These are phyloP conservation scores for Hippocampus abdominalis DNA, from an alignment of 2,113 vertebrate genomes.

Conservation along the genomic window DNA sequence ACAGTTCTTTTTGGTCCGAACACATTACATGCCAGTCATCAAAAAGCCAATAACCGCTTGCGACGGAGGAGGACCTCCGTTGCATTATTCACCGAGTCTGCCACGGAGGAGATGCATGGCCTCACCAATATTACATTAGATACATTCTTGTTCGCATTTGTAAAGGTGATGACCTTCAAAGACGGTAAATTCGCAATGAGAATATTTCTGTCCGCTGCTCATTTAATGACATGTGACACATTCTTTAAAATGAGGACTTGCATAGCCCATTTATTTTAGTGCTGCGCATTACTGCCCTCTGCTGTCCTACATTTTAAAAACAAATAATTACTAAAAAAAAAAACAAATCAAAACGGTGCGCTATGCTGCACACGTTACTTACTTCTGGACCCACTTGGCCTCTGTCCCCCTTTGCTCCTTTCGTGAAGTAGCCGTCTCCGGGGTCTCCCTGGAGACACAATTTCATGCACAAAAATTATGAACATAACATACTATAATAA, in stretches of 20 bases:
- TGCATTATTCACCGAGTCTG: neutral
- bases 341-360: neutral
- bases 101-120: neutral
- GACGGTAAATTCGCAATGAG: neutral
- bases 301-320: slow-evolving; percentile 15
- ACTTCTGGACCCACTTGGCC: slow-evolving; percentile 58
- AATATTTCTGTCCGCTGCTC: neutral
- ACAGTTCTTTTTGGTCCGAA: neutral
- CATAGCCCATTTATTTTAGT: neutral
- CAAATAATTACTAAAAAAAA: neutral
- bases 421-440: slow-evolving; percentile 6
- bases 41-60: slow-evolving; percentile 3
- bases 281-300: slow-evolving; percentile 43
- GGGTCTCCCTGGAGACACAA: slow-evolving; percentile 49
- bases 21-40: slow-evolving; percentile 11
- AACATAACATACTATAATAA: neutral
- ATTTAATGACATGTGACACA: neutral
- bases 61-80: neutral
- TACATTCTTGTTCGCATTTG: neutral
- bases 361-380: neutral
- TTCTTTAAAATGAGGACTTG: neutral
- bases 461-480: neutral
- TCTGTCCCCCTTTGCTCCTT: slow-evolving; percentile 54
- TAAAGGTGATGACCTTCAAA: neutral
- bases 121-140: neutral